Percentiles rank a stretch among this genome's conserved stretches.
Conservation (phyloP, 1,140 invertebrate species). For the Cydia fagiglandana region DNA sequence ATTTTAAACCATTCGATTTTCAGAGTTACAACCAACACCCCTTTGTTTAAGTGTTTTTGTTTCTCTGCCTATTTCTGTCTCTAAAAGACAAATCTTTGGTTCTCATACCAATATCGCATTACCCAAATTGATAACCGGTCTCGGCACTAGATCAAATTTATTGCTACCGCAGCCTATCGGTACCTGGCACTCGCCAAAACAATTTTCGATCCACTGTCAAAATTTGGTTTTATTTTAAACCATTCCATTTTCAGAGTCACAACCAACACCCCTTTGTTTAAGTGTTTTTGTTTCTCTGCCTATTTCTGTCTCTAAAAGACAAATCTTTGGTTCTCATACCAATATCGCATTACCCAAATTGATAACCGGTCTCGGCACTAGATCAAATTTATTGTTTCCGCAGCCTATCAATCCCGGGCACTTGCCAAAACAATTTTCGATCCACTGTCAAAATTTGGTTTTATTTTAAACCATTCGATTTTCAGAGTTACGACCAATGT, state of each 20-base stretch:
- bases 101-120: background rate
- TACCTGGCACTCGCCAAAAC: too few relatives aligned
- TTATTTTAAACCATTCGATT: too few relatives aligned
- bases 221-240: too few relatives aligned
- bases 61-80: background rate
- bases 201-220: too few relatives aligned
- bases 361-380: background rate
- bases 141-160: slow-evolving; percentile 2
- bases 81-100: background rate
- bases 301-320: background rate
- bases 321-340: background rate
- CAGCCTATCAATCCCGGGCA: slow-evolving; percentile 3
- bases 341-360: background rate
- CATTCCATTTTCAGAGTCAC: too few relatives aligned
- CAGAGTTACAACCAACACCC: too few relatives aligned
- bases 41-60: background rate
- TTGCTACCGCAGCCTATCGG: background rate
- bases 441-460: too few relatives aligned
- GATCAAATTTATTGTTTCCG: background rate
- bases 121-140: background rate
- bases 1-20: too few relatives aligned
- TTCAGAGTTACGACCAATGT: background rate
- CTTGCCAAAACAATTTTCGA: background rate
- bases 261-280: background rate
- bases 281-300: background rate